Percentiles rank a stretch among this genome's conserved stretches.
These are phyloP conservation scores for Anabacerthia variegaticeps DNA, from an alignment of 2,797 vertebrate genomes.

Conservation along the genomic window DNA sequence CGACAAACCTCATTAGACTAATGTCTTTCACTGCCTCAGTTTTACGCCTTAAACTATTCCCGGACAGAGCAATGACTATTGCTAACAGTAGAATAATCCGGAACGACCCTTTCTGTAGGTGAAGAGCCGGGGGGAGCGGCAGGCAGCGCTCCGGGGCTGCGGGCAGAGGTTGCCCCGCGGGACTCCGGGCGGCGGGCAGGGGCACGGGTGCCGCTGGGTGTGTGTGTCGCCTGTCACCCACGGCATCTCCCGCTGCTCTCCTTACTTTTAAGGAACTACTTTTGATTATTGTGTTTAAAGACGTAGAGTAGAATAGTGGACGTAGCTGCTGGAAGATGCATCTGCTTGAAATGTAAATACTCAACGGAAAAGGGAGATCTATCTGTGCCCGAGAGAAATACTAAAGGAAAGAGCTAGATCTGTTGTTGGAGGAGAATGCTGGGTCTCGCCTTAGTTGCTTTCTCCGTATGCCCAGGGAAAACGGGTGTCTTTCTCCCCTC, in stretches of 20 bases:
- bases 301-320: not conserved
- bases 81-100: slow-evolving; percentile 19
- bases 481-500: accelerated
- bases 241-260: not conserved
- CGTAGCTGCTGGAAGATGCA: not conserved
- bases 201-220: not conserved
- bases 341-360: not conserved
- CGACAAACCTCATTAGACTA: slow-evolving; percentile 61
- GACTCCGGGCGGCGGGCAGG: not conserved
- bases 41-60: slow-evolving; percentile 52
- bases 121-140: not conserved
- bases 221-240: not conserved
- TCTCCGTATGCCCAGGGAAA: not conserved
- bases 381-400: not conserved
- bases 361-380: not conserved
- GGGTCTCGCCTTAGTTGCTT: not conserved
- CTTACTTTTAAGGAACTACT: not conserved
- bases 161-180: not conserved
- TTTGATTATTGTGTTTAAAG: not conserved
- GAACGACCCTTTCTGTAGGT: slow-evolving; percentile 30
- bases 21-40: slow-evolving; percentile 54
- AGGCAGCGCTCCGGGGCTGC: not conserved
- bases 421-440: not conserved
- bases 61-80: not conserved
- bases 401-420: not conserved